Base-by-base conservation (phyloP, 2,113 vertebrate species). In the Rhabdomys dilectus region DNA sequence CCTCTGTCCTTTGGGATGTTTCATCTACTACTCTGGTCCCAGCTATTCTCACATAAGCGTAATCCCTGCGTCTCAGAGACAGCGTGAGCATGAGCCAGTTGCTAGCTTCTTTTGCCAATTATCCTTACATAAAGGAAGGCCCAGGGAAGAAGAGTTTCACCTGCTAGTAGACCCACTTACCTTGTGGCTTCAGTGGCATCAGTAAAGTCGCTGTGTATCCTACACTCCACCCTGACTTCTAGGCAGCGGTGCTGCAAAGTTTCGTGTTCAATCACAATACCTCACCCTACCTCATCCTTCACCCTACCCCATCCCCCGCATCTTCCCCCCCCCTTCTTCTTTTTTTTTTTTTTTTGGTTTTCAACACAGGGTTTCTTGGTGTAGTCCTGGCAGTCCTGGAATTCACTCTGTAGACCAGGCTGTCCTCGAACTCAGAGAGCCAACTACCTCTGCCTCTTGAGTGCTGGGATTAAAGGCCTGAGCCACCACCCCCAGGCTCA, bases 281-380 rank as follows among this genome's bases (percentile, higher is more conserved):
- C 58, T 8, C 48, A n/a, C n/a, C n/a, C n/a, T n/a, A n/a, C n/a
- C n/a, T n/a, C n/a, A n/a, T n/a, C n/a, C n/a, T n/a, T n/a, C 48
- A 51, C 48, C 5, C 48, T 51, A 51, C 7, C 48, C 48, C 48
- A 51, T 51, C 48, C 48, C 45, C 48, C 7, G 7, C 48, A 51
- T 51, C 48, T 9, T 8, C 9, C 12, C 12, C 12, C 31, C 12
- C 0, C 7, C 16, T 34, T 31, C 11, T n/a, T n/a, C n/a, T n/a
- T n/a, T n/a, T 68, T 36, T 36, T 16, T 11, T 36, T 36, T 16
- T 15, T 68, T 68, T 6, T 31, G 31, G 16, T 36, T 70, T 70
- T 70, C 12, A 13, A 70, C 34, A 70, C 31, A 70, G 34, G 31
- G 34, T 36, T 70, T 70, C 62, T 70, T 34, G 6, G 5, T 36